Base-by-base conservation (phyloP, 2,113 vertebrate species). In the Seriola quinqueradiata region DNA sequence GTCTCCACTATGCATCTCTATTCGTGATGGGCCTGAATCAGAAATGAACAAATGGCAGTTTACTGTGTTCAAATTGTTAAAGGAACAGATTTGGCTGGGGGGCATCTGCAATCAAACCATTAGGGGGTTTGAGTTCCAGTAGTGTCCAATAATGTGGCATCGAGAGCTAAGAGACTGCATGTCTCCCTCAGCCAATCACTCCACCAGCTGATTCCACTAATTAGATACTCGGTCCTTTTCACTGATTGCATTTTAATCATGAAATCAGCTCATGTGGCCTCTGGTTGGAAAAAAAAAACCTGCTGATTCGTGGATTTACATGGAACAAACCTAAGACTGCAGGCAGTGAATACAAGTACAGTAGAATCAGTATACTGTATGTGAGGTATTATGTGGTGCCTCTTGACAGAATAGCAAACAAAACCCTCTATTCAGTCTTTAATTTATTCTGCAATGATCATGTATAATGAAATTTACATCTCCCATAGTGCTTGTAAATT, bases 181-280 rank as follows among this genome's bases (percentile, higher is more conserved):
- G 54, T 46, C 61, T 60, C 61, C 40, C 60, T 19, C 19, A 64
- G 40, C 40, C 54, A 81, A 67, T 80, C 73, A 73, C n/a, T 34
- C 23, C 63, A 42, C 10, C 71, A 73, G 38, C 63, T 72, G 59
- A 82, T 11, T 73, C 70, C 50, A 17, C 59, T 68, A 57, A 65
- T 81, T 50, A 69, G 66, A 64, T 28, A 5, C 32, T 59, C 23
- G 0, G 2, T 44, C 28, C 70, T 80, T 4, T 59, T 28, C 25
- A 54, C 55, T 75, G 66, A 77, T 64, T 83, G 32, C 63, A 42
- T 69, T 68, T 61, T 63, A 76, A 77, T 74, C 61, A 77, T 0
- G 21, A 58, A 75, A 63, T 71, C 60, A 77, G 55, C 25, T 66
- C 21, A 32, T 50, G 48, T 19, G 50, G 25, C 5, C n/a, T 63